These are phyloP conservation scores for Falco columbarius DNA, from an alignment of 2,797 vertebrate genomes.

Conservation along the genomic window DNA sequence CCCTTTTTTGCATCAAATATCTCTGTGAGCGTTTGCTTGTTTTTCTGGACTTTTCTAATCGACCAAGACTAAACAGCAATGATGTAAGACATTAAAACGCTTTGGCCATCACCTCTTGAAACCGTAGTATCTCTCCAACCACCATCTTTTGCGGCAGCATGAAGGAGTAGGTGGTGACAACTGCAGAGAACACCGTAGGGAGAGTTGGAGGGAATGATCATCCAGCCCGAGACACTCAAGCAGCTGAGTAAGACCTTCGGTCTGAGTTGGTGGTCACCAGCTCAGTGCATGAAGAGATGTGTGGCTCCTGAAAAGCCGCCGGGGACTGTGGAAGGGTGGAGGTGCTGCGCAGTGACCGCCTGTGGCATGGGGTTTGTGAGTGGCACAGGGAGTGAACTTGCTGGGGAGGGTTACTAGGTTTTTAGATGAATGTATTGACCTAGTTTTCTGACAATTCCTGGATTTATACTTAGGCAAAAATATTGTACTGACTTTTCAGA, in stretches of 20 bases:
- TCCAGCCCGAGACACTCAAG: background rate
- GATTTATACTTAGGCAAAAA: background rate
- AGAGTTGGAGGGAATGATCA: background rate
- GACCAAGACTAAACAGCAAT: background rate
- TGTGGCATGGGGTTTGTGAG: background rate
- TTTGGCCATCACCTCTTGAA: background rate
- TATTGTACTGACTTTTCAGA: background rate
- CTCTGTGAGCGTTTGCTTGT: background rate
- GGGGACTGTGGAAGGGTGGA: background rate
- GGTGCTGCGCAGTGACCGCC: background rate
- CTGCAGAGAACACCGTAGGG: background rate
- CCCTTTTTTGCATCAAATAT: background rate
- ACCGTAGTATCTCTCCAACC: background rate
- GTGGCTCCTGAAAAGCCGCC: background rate
- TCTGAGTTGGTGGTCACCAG: background rate
- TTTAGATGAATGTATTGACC: background rate
- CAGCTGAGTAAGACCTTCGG: background rate
- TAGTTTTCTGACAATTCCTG: background rate
- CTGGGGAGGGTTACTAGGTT: background rate
- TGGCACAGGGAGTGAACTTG: background rate
- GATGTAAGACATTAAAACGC: rapidly evolving
- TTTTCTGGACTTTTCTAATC: background rate
- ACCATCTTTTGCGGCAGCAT: background rate
- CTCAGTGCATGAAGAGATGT: background rate
- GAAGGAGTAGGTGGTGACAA: background rate